Evolutionary conservation across 2,888 invertebrate genomes (phyloP), one percentile per base, ranked within the genome.

Genomic region (Phaonia tiefii): DNA sequence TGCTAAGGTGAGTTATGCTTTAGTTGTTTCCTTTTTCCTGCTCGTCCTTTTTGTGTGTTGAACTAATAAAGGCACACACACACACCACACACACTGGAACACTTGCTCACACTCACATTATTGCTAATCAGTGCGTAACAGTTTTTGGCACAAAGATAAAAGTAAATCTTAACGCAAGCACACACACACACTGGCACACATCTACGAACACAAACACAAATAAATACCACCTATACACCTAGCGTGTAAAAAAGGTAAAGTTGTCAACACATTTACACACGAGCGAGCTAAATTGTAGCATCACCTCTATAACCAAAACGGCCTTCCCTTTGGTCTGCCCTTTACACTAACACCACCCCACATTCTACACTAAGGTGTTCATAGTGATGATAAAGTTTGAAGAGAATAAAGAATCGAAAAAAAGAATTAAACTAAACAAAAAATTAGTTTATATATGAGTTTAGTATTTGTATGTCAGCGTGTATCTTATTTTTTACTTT

Each of bases 51-150:
- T 31, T 8, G 31, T 31, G 3, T 20, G 44, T 49, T 22, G 13
- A 4, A n/a, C n/a, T n/a, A n/a, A n/a, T n/a, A n/a, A 44, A 31
- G 31, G 37, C 42, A 25, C 44, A 22, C 49, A 67, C 13, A 49
- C 10, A 60, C 44, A 26, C 37, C 49, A 67, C 13, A 49, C 10
- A 60, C 44, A 26, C 37, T 13, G 3, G 31, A 8, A 31, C 46
- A 60, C 60, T 26, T 39, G 67, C 22, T 8, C 73, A 63, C 25
- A 65, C 42, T 25, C 56, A 60, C 58, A 67, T 67, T 39, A 49
- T 63, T 63, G 37, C 72, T 51, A 79, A 79, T 79, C 75, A 82
- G 78, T 75, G 78, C 79, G 75, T 73, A 82, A 75, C 78, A 78
- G 39, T 81, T 77, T 75, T 37, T 49, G 69, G 49, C 54, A 49